Evolutionary conservation across 1,140 invertebrate genomes (phyloP).

Genomic region (Doryteuthis pealeii): DNA sequence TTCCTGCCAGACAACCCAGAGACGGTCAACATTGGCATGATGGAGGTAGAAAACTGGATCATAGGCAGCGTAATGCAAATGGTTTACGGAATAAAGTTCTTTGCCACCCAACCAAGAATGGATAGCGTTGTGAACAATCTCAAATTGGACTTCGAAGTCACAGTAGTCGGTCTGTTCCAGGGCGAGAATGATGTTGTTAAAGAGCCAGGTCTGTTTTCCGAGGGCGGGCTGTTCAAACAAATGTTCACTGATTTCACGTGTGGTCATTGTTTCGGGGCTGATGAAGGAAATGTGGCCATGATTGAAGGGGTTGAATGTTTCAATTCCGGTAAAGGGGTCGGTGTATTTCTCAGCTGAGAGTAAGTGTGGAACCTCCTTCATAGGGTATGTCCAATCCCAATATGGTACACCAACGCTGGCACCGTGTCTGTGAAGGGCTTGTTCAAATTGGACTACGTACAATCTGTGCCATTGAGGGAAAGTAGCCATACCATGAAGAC

Average conservation of each 20-base stretch:
- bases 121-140: conserved; percentile 34
- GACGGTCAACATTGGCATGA: conserved; percentile 31
- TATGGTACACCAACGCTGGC: conserved; percentile 25
- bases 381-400: conserved; percentile 18
- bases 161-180: conserved; percentile 31
- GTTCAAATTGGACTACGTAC: conserved; percentile 32
- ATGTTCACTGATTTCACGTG: conserved; percentile 5
- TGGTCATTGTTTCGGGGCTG: conserved; percentile 14
- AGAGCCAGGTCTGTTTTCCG: conserved; percentile 7
- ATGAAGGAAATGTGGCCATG: conserved; percentile 13
- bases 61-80: conserved; percentile 33
- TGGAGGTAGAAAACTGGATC: conserved; percentile 34
- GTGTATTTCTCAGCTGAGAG: conserved; percentile 17
- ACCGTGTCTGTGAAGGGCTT: conserved; percentile 25
- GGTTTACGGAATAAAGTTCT: conserved; percentile 23
- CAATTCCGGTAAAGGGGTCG: conserved; percentile 22
- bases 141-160: conserved; percentile 32
- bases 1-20: conserved; percentile 33
- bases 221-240: conserved; percentile 16
- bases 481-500: conserved; percentile 30
- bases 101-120: conserved; percentile 28
- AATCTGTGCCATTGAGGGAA: conserved; percentile 36
- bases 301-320: conserved; percentile 23
- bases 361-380: conserved; percentile 21
- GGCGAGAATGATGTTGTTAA: conserved; percentile 14